These are phyloP conservation scores for Strigamia crassipes DNA, from an alignment of 2,888 invertebrate genomes.

Conservation along the genomic window DNA sequence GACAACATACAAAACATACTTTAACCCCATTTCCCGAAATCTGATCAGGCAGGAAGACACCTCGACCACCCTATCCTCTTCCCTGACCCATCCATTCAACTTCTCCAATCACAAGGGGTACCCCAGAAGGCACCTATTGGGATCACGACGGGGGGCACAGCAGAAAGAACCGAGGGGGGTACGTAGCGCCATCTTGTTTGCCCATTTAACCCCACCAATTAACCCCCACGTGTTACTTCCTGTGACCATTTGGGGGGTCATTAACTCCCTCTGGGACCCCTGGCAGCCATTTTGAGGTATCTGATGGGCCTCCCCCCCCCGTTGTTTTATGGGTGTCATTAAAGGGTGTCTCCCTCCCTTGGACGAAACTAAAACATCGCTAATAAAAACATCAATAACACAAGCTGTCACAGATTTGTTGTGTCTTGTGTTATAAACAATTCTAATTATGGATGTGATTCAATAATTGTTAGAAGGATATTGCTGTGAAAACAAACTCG, in stretches of 20 bases:
- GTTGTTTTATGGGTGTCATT: conserved; percentile 38
- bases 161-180: conserved; percentile 6
- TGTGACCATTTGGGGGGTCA: conserved; percentile 42
- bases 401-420: conserved; percentile 8
- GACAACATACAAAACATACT: not conserved
- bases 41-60: conserved; percentile 32
- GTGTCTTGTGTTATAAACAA: conserved; percentile 22
- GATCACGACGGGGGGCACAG: not conserved
- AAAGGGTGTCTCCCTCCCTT: conserved; percentile 18
- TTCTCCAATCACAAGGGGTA: conserved; percentile 4
- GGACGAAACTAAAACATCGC: conserved; percentile 4
- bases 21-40: conserved; percentile 40
- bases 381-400: conserved; percentile 40
- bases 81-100: not conserved
- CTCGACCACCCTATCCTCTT: not conserved
- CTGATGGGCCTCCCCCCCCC: conserved; percentile 30
- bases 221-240: conserved; percentile 42
- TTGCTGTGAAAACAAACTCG: conserved; percentile 20
- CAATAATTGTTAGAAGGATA: conserved; percentile 3
- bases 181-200: conserved; percentile 31
- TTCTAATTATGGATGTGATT: conserved; percentile 39
- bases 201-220: conserved; percentile 40
- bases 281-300: conserved; percentile 32
- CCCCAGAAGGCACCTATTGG: conserved; percentile 8
- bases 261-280: conserved; percentile 37